Evolutionary conservation across 2,888 invertebrate genomes (phyloP), one percentile per base, ranked within the genome.

Genomic region (Acanthosepion lycidas): DNA sequence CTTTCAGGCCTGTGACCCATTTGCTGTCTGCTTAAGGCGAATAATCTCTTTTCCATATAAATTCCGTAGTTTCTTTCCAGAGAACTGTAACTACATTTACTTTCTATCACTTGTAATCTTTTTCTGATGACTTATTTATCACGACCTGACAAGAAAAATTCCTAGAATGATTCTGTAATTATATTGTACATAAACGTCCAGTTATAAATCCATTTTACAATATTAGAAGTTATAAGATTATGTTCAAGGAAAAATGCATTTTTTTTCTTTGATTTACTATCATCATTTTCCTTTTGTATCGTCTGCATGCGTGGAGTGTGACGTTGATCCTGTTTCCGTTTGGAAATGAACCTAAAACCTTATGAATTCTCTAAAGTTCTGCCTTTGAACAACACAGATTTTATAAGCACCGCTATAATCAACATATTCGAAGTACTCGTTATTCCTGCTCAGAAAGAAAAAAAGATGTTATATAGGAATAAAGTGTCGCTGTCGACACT

Each of bases 11-110:
- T 33, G 5, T 78, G 78, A 78, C 78, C 78, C 78, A 33, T 78
- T 78, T n/a, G n/a, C 78, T 12, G n/a, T 33, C 12, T 78, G 78
- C 78, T 78, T 78, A n/a, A 78, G 78, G 78, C 78, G 33, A 33
- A 78, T 78, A 78, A 78, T 78, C 78, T n/a, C 78, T 78, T 78
- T 78, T n/a, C 78, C n/a, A 78, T 78, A 78, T n/a, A 78, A 78
- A 78, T 78, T 78, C 78, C 78, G n/a, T 15, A n/a, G 78, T 33
- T 33, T 33, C 78, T 78, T 78, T 78, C 78, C 6, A 33, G 64
- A 26, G 64, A 64, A 64, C 20, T 64, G 28, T 78, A 78, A 78
- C 78, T 78, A 33, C n/a, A 78, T 78, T 78, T 78, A 78, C 78
- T n/a, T n/a, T 78, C 78, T 78, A 78, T 78, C 33, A 33, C 12